phyloP scores from a whole-genome alignment of 2,797 vertebrate species.

The Urocyon cinereoargenteus region DNA sequence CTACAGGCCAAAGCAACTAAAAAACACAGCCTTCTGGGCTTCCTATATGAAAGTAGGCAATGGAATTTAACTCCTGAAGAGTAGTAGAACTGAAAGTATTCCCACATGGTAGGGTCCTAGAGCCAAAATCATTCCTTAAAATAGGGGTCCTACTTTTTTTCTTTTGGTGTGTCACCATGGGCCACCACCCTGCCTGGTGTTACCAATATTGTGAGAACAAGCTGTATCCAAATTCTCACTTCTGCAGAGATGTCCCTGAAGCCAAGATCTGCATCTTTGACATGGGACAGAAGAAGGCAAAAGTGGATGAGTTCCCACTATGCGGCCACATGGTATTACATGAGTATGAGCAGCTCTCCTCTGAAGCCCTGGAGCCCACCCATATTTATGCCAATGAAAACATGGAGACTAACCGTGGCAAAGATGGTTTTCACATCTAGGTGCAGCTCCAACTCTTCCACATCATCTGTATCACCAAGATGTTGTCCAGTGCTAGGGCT shows the following conservation, averaged over 20 bases:
- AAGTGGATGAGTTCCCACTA: neutral
- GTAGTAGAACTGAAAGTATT: neutral
- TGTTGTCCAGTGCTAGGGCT: neutral
- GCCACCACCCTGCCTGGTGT: neutral
- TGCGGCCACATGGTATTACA: neutral
- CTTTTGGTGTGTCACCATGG: neutral
- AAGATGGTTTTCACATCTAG: neutral
- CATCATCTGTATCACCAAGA: neutral
- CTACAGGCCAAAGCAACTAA: neutral
- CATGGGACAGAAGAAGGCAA: neutral
- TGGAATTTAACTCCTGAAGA: neutral
- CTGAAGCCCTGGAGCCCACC: neutral
- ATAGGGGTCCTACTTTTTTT: neutral
- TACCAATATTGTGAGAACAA: neutral
- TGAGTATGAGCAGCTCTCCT: neutral
- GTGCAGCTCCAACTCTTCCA: neutral
- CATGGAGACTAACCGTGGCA: neutral
- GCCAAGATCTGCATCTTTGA: neutral
- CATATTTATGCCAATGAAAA: neutral
- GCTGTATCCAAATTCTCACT: neutral
- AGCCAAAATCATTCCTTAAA: neutral
- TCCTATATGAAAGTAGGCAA: neutral
- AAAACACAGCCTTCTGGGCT: neutral
- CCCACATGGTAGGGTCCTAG: neutral
- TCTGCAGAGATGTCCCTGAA: neutral